Evolutionary conservation across 2,888 invertebrate species (phyloP).

Genomic region (Leucania comma): DNA sequence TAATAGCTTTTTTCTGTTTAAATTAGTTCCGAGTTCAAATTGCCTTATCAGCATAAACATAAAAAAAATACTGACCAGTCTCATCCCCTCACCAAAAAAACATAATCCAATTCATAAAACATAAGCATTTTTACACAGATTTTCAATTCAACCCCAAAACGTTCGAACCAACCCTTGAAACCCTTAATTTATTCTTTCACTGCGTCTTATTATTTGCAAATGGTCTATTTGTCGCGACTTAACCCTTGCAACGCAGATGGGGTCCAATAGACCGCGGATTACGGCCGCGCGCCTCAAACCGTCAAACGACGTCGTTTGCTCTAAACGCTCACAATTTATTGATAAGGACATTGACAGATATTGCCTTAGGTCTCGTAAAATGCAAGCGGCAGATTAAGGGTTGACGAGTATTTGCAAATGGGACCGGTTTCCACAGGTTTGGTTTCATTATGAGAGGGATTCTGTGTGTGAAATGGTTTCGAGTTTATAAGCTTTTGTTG

Average conservation of each 20-base stretch:
- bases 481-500: constrained; percentile 77
- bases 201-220: constrained; percentile 91
- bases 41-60: not conserved
- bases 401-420: constrained; percentile 87
- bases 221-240: constrained; percentile 90
- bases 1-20: no score
- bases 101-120: constrained; percentile 55
- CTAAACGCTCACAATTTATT: constrained; percentile 89
- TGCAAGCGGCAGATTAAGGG: constrained; percentile 88
- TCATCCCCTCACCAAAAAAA: constrained; percentile 18
- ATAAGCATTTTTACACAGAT: constrained; percentile 62
- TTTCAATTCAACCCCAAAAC: constrained; percentile 66
- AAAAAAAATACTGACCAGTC: constrained; percentile 7
- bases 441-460: constrained; percentile 81
- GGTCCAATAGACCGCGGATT: constrained; percentile 87
- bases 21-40: not conserved
- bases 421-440: constrained; percentile 82
- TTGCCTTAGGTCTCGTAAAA: constrained; percentile 88
- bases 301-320: constrained; percentile 89
- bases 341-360: constrained; percentile 91
- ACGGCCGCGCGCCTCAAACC: constrained; percentile 84
- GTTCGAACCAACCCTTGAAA: constrained; percentile 59
- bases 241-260: constrained; percentile 90
- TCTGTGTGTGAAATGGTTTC: constrained; percentile 74
- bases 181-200: constrained; percentile 90